Evolutionary conservation across 1,140 invertebrate species (phyloP).

Genomic region (Orchestia grillus): DNA sequence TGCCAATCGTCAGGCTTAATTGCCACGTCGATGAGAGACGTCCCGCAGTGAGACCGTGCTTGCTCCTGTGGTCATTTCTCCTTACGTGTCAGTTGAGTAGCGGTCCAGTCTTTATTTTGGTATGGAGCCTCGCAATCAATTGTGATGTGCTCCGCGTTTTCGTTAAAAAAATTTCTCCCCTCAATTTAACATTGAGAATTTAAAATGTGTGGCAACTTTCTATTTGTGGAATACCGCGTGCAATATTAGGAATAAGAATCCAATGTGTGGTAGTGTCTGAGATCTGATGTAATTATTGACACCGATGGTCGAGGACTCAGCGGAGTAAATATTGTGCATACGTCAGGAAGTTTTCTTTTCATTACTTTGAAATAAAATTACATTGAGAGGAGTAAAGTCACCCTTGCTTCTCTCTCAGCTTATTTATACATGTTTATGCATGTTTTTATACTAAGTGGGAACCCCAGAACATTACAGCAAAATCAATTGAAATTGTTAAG

Average conservation of each 20-base stretch:
- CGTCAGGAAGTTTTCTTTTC: too few species aligned
- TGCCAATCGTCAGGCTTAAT: not conserved
- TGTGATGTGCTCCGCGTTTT: not conserved
- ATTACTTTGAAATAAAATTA: too few species aligned
- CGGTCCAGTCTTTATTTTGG: not conserved
- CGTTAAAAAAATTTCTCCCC: not conserved
- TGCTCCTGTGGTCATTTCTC: not conserved
- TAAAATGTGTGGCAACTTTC: not conserved
- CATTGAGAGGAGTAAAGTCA: too few species aligned
- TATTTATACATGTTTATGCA: too few species aligned
- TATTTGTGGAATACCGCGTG: not conserved
- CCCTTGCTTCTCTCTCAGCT: too few species aligned
- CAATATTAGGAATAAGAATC: not conserved
- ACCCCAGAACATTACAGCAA: too few species aligned
- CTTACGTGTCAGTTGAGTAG: not conserved
- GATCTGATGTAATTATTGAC: not conserved
- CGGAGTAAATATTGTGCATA: too few species aligned
- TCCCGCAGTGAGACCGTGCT: not conserved
- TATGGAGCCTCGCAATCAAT: not conserved
- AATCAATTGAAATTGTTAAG: too few species aligned
- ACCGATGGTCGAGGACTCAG: not conserved
- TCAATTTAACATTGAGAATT: not conserved
- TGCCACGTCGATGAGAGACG: not conserved
- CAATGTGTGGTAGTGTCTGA: not conserved
- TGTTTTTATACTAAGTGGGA: too few species aligned